Conservation (phyloP, 2,113 vertebrate species). For the Pholis gunnellus region DNA sequence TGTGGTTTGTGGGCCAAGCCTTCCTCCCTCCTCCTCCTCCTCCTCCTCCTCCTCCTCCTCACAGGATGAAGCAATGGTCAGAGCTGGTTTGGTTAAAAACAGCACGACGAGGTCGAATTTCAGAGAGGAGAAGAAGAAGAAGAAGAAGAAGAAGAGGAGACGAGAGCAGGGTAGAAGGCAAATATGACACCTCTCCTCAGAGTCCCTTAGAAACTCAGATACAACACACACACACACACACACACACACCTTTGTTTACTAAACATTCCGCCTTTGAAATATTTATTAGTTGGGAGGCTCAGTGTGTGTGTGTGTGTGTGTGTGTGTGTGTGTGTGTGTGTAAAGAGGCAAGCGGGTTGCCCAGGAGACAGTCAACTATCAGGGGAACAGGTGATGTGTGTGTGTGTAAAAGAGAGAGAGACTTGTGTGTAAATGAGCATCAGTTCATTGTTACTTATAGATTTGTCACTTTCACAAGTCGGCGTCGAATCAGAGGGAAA, state of each 20-base stretch:
- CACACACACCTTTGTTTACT: constrained; percentile 79
- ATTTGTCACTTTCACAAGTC: background rate
- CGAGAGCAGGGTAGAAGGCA: constrained; percentile 22
- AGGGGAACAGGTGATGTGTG: constrained; percentile 59
- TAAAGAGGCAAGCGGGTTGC: constrained; percentile 37
- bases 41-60: background rate
- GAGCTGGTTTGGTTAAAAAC: constrained; percentile 59
- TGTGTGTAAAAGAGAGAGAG: background rate
- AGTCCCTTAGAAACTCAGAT: constrained; percentile 67
- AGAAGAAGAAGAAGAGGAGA: constrained; percentile 3
- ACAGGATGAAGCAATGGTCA: constrained; percentile 47
- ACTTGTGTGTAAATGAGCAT: constrained; percentile 32
- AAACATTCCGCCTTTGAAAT: constrained; percentile 80
- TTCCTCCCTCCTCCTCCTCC: background rate
- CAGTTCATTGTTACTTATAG: background rate
- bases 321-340: constrained; percentile 43
- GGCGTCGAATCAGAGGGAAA: too few relatives aligned
- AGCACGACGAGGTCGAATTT: constrained; percentile 52
- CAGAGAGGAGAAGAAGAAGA: constrained; percentile 24
- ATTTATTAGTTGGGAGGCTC: constrained; percentile 79
- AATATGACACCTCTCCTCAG: constrained; percentile 70
- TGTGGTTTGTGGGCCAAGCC: constrained; percentile 26
- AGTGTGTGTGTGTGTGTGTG: constrained; percentile 48
- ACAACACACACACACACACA: constrained; percentile 40
- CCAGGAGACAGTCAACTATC: constrained; percentile 48